These are phyloP conservation scores for Okapia johnstoni DNA, from an alignment of 2,113 vertebrate species.

Conservation along the genomic window DNA sequence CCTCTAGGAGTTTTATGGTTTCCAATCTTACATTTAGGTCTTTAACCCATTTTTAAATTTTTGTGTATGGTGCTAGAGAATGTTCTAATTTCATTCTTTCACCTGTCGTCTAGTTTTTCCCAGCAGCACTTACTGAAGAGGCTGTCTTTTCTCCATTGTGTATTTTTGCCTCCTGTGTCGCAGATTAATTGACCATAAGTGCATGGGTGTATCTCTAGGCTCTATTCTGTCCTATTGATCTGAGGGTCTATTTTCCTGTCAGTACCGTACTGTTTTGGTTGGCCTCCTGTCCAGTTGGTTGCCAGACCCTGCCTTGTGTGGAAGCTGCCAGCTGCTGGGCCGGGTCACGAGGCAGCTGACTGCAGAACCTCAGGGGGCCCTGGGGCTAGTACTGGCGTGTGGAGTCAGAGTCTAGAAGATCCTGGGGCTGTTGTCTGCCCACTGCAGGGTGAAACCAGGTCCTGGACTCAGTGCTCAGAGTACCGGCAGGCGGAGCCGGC, in stretches of 20 bases:
- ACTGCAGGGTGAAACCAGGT: not conserved
- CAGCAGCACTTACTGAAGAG: not conserved
- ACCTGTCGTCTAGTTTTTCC: not conserved
- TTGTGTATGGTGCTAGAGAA: not conserved
- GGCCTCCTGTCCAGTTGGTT: not conserved
- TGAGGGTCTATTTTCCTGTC: not conserved
- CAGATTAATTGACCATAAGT: not conserved
- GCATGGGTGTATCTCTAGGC: not conserved
- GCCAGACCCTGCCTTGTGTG: not conserved
- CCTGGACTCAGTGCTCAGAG: not conserved
- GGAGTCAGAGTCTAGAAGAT: not conserved
- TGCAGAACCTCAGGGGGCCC: not conserved
- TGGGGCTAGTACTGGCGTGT: not conserved
- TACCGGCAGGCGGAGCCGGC: not conserved
- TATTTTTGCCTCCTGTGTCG: not conserved
- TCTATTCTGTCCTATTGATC: not conserved
- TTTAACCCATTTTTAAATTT: not conserved
- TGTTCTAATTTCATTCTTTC: not conserved
- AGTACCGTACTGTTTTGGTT: not conserved
- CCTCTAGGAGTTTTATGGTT: not conserved
- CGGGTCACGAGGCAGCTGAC: not conserved
- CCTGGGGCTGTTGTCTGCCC: not conserved
- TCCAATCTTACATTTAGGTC: not conserved
- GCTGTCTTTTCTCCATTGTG: not conserved
- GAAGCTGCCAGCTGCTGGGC: not conserved